phyloP scores from a whole-genome alignment of 2,113 vertebrate species.

The Pterocles gutturalis region DNA sequence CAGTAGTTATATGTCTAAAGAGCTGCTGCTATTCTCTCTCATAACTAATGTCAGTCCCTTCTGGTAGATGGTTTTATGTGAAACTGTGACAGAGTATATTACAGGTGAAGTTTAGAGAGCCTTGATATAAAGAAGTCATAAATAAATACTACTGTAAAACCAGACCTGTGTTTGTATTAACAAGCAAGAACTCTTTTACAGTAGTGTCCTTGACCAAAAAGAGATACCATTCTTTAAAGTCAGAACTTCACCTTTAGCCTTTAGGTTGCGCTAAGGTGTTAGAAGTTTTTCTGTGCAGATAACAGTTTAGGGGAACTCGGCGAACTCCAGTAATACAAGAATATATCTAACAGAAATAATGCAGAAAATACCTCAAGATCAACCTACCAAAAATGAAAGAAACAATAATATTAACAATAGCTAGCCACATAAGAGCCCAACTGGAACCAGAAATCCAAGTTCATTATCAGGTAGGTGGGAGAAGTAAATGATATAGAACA shows the following conservation, averaged over 20 bases:
- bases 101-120: constrained; percentile 23
- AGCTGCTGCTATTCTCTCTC: constrained; percentile 69
- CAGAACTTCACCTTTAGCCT: background rate
- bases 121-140: constrained; percentile 41
- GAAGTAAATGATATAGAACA: background rate
- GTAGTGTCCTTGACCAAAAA: background rate
- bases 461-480: background rate
- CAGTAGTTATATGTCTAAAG: constrained; percentile 79
- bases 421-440: background rate
- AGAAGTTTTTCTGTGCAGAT: background rate
- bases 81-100: constrained; percentile 62
- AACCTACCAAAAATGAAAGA: background rate
- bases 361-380: background rate
- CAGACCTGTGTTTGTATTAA: constrained; percentile 49
- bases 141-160: constrained; percentile 40
- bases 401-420: background rate
- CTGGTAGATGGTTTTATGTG: constrained; percentile 73
- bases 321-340: background rate
- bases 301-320: accelerated
- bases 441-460: background rate
- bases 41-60: constrained; percentile 76
- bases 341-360: background rate
- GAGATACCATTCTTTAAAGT: background rate
- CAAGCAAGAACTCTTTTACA: background rate
- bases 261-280: background rate